These are phyloP conservation scores for Tachypleus tridentatus DNA, from an alignment of 1,140 invertebrate genomes.

Conservation along the genomic window DNA sequence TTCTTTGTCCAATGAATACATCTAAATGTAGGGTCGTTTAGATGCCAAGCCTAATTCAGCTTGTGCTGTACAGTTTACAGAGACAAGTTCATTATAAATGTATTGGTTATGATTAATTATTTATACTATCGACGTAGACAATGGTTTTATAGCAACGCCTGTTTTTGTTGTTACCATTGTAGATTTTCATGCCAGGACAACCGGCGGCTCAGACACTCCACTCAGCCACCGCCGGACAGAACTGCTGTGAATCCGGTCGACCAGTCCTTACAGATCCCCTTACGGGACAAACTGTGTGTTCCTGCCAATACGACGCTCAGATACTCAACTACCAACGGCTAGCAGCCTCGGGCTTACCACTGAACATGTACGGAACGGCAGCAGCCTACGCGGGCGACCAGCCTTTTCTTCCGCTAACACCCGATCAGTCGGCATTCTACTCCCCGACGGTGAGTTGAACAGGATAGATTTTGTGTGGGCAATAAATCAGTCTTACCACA, in stretches of 20 bases:
- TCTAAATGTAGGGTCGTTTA: no score
- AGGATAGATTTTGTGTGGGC: no score
- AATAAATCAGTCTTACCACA: no score
- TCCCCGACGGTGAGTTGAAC: constrained; percentile 74
- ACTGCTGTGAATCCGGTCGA: constrained; percentile 83
- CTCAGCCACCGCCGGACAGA: constrained; percentile 34
- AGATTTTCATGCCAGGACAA: constrained; percentile 61
- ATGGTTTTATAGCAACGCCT: no score
- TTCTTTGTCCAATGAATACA: no score
- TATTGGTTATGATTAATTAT: no score
- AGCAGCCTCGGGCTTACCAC: constrained; percentile 48
- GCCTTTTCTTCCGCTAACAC: constrained; percentile 61
- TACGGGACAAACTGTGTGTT: constrained; percentile 90
- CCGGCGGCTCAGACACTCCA: constrained; percentile 21
- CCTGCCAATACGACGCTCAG: constrained; percentile 76
- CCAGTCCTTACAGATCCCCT: constrained; percentile 89
- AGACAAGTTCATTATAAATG: no score
- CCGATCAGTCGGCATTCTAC: constrained; percentile 92
- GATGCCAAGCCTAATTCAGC: no score
- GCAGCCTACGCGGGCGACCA: constrained; percentile 20
- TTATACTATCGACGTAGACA: no score
- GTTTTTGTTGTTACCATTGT: constrained; percentile 27
- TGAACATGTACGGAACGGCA: constrained; percentile 56
- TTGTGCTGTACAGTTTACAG: no score
- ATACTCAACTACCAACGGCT: constrained; percentile 53